phyloP scores from a whole-genome alignment of 1,140 invertebrate species.

The Drosophila mauritiana region DNA sequence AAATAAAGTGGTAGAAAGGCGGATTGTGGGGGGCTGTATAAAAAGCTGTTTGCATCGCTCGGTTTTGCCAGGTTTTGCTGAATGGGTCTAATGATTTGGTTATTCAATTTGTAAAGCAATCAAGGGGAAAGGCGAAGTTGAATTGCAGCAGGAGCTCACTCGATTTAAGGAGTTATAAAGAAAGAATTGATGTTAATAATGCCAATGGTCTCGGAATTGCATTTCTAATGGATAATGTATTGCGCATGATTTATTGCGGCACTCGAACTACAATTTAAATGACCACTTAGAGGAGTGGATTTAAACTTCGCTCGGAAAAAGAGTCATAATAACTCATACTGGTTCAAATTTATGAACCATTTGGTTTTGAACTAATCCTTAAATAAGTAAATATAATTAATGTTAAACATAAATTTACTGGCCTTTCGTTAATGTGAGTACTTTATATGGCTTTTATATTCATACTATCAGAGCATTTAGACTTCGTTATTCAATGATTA shows the following conservation, averaged over 20 bases:
- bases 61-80: slow-evolving; percentile 9
- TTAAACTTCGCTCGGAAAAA: no score
- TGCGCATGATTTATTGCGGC: background rate
- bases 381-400: no score
- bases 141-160: background rate
- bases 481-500: background rate
- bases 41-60: slow-evolving; percentile 13
- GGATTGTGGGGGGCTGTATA: background rate
- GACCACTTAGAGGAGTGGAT: no score
- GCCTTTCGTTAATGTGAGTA: no score
- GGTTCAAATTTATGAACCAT: no score
- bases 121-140: background rate
- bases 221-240: background rate
- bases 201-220: background rate
- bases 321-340: no score
- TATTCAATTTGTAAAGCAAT: slow-evolving; percentile 13
- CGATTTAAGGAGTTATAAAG: background rate
- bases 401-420: no score
- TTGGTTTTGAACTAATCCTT: no score
- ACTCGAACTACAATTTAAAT: background rate
- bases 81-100: slow-evolving; percentile 14
- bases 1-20: slow-evolving; percentile 4
- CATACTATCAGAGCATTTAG: slow-evolving; percentile 5
- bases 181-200: background rate
- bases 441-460: background rate